Conservation (phyloP, 1,140 invertebrate species). For the Drosophila sechellia region DNA sequence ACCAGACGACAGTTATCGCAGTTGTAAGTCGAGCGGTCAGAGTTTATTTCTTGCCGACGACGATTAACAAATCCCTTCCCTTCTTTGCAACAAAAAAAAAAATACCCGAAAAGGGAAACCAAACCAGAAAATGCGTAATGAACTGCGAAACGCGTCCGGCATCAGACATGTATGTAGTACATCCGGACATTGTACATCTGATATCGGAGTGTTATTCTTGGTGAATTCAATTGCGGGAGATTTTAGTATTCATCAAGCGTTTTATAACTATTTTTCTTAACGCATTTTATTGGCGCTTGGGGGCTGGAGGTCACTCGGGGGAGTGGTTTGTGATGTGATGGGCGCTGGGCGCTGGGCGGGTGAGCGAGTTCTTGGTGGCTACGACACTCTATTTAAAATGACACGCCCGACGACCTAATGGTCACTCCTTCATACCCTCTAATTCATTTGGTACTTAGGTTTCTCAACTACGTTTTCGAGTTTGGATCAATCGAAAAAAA, state of each 20-base stretch:
- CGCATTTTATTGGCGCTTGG: slow-evolving; percentile 79
- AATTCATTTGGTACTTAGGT: background rate
- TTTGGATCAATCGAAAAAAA: too few relatives aligned
- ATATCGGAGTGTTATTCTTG: slow-evolving; percentile 11
- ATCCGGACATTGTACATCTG: slow-evolving; percentile 21
- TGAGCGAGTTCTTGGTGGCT: slow-evolving; percentile 9
- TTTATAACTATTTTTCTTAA: slow-evolving; percentile 83
- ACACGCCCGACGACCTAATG: slow-evolving; percentile 72
- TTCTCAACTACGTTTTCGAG: background rate
- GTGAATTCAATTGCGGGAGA: slow-evolving; percentile 69
- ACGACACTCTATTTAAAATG: slow-evolving; percentile 65
- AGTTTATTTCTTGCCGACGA: slow-evolving; percentile 10
- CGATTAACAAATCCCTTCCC: slow-evolving; percentile 31
- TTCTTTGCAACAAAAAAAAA: background rate
- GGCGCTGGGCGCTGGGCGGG: background rate
- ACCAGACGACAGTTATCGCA: slow-evolving; percentile 9
- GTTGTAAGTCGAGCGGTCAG: background rate
- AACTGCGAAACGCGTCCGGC: slow-evolving; percentile 64
- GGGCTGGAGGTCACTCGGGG: slow-evolving; percentile 40
- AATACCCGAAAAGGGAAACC: slow-evolving; percentile 6
- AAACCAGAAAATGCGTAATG: slow-evolving; percentile 63
- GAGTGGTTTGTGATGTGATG: slow-evolving; percentile 13
- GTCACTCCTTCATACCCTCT: slow-evolving; percentile 19
- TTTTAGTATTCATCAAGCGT: slow-evolving; percentile 81
- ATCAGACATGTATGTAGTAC: slow-evolving; percentile 32